These are phyloP conservation scores for Monarcha castaneiventris DNA, from an alignment of 2,113 vertebrate species.

Conservation along the genomic window DNA sequence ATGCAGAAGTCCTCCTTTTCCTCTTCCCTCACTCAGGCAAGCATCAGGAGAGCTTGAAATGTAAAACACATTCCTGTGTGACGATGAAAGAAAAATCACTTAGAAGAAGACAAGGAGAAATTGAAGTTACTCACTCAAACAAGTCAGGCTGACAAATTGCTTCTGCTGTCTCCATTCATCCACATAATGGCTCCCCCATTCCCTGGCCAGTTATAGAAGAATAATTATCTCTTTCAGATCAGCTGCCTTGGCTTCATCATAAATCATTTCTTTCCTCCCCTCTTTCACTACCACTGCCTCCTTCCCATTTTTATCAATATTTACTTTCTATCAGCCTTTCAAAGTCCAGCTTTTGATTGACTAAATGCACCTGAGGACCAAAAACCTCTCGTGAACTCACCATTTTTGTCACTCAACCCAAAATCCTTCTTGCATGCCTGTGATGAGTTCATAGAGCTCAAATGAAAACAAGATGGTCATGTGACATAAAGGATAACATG, in stretches of 20 bases:
- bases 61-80: slow-evolving; percentile 37
- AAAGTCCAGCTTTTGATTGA: not conserved
- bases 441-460: not conserved
- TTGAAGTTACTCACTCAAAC: slow-evolving; percentile 68
- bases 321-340: not conserved
- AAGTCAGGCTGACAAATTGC: slow-evolving; percentile 63
- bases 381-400: not conserved
- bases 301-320: not conserved
- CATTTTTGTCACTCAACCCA: not conserved
- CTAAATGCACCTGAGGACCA: not conserved
- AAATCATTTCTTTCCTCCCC: slow-evolving; percentile 48
- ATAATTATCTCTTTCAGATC: slow-evolving; percentile 67
- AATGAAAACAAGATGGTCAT: not conserved
- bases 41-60: slow-evolving; percentile 33
- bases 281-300: not conserved
- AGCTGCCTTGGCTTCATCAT: slow-evolving; percentile 32
- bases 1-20: not conserved
- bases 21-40: not conserved
- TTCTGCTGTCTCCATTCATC: slow-evolving; percentile 57
- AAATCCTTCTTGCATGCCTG: not conserved
- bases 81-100: slow-evolving; percentile 50
- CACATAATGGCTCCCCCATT: slow-evolving; percentile 51
- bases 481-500: not conserved
- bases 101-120: slow-evolving; percentile 56
- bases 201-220: slow-evolving; percentile 60